Evolutionary conservation across 2,888 invertebrate species (phyloP).

Genomic region (Aricia artaxerxes): DNA sequence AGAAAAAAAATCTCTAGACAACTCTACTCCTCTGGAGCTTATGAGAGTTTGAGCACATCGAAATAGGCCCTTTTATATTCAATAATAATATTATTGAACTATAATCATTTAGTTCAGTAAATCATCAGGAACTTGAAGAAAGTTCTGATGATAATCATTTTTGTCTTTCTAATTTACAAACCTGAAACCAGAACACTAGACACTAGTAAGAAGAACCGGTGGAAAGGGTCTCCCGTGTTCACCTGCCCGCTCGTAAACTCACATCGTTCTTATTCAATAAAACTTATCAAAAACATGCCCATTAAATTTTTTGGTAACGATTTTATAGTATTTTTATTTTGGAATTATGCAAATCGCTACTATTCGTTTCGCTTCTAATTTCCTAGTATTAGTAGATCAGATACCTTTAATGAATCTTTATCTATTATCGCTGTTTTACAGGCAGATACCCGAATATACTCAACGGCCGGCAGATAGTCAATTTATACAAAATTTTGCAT

Average conservation of each 20-base stretch:
- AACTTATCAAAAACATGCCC: constrained; percentile 21
- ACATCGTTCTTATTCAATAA: not conserved
- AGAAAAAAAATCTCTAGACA: too few relatives aligned
- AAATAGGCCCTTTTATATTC: too few relatives aligned
- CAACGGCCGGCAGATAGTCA: not conserved
- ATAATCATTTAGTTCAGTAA: too few relatives aligned
- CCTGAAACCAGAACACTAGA: not conserved
- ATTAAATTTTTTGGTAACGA: constrained; percentile 14
- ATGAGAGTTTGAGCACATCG: too few relatives aligned
- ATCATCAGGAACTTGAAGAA: too few relatives aligned
- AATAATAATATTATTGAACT: too few relatives aligned
- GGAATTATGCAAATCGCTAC: constrained; percentile 20
- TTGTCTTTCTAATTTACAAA: not conserved
- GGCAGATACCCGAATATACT: not conserved
- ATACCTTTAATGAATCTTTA: constrained; percentile 12
- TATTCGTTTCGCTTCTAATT: constrained; percentile 1
- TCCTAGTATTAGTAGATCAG: constrained; percentile 21
- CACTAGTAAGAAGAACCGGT: not conserved
- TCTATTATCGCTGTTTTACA: constrained; percentile 4
- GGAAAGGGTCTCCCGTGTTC: not conserved
- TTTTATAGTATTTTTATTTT: constrained; percentile 26
- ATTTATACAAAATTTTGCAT: not conserved
- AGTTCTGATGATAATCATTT: not conserved
- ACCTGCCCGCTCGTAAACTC: constrained; percentile 21
- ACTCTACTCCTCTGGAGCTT: too few relatives aligned